Evolutionary conservation across 1,140 invertebrate species (phyloP).

Genomic region (Calliphora vicina): DNA sequence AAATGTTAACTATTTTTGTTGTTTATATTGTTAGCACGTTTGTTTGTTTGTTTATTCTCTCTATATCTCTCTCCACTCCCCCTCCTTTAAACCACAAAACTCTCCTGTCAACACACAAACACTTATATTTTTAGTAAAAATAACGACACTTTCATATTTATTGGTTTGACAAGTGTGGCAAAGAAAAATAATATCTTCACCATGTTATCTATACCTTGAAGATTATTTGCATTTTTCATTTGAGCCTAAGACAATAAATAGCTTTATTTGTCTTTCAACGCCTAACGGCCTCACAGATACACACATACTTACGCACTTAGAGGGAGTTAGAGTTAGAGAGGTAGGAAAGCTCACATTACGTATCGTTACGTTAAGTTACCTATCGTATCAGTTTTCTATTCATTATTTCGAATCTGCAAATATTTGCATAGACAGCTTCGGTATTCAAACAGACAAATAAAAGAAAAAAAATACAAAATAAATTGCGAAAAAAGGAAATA

Average conservation of each 20-base stretch:
- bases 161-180: neutral
- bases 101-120: too few species aligned
- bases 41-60: too few species aligned
- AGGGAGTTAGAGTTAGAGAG: neutral
- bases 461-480: neutral
- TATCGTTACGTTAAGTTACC: neutral
- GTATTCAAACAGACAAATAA: neutral
- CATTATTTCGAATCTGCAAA: constrained; percentile 7
- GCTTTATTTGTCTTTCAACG: neutral
- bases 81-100: too few species aligned
- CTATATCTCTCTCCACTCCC: too few species aligned
- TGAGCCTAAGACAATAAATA: constrained; percentile 6
- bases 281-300: neutral
- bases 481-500: too few species aligned
- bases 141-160: neutral
- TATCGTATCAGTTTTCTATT: neutral
- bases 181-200: neutral
- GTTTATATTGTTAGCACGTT: too few species aligned
- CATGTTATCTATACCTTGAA: neutral
- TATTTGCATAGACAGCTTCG: neutral
- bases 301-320: neutral
- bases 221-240: neutral
- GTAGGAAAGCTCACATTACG: neutral
- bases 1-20: too few species aligned
- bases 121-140: too few species aligned